phyloP scores from a whole-genome alignment of 2,113 vertebrate species.

The Saguinus midas region DNA sequence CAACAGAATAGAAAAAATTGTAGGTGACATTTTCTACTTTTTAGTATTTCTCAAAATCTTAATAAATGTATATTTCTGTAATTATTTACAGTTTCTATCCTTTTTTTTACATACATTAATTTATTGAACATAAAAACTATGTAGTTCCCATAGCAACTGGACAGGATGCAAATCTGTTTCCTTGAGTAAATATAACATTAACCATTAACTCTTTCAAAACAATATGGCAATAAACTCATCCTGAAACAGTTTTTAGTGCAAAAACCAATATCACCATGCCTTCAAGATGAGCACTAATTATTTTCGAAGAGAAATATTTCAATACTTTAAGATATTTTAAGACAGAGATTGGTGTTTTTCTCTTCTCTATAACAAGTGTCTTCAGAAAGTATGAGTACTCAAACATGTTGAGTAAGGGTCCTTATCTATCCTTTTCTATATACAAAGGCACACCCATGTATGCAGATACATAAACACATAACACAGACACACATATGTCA shows the following conservation, averaged over 20 bases:
- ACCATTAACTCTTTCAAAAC: conserved; percentile 20
- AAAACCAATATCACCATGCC: conserved; percentile 17
- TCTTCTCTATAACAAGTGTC: background rate
- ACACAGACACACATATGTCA: background rate
- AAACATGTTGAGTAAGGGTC: background rate
- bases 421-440: background rate
- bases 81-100: background rate
- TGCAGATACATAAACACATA: background rate
- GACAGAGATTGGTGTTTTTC: background rate
- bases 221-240: background rate
- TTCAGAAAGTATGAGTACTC: background rate
- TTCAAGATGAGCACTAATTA: conserved; percentile 15
- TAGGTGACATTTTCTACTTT: background rate
- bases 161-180: background rate
- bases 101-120: background rate
- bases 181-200: conserved; percentile 19
- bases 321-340: background rate
- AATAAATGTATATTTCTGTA: background rate
- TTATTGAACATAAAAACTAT: background rate
- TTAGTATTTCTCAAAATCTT: conserved; percentile 34
- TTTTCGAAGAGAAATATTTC: background rate
- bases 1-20: background rate
- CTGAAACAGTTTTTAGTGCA: background rate
- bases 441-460: background rate
- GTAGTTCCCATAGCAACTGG: rapidly evolving